Percentiles rank a stretch among this genome's conserved stretches.
These are phyloP conservation scores for Bergia puertoricense DNA, from an alignment of 92 coral and sea anemone genomes.

Conservation along the genomic window DNA sequence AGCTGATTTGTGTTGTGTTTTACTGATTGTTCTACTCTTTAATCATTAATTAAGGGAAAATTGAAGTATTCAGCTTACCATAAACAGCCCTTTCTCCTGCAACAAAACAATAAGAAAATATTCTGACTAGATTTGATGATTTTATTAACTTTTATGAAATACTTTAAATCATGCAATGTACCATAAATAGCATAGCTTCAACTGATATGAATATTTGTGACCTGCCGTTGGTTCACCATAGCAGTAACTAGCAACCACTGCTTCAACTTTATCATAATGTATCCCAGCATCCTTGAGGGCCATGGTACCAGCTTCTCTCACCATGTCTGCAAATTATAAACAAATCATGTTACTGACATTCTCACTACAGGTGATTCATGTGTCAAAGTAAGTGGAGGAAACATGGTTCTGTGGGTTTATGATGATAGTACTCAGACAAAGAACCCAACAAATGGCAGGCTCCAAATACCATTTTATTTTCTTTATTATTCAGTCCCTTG, in stretches of 20 bases:
- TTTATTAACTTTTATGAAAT: not conserved
- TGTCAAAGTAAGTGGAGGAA: not conserved
- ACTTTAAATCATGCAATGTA: not conserved
- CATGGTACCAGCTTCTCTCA: conserved; percentile 79
- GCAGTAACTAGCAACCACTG: conserved; percentile 87
- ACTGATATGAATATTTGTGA: not conserved
- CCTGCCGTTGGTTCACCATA: conserved; percentile 93
- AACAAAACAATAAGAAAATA: not conserved
- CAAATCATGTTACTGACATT: not conserved
- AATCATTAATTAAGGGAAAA: not conserved
- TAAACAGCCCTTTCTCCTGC: conserved; percentile 89
- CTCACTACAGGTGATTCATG: not conserved
- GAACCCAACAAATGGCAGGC: too few species aligned
- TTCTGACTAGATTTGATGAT: not conserved
- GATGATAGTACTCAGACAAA: too few species aligned
- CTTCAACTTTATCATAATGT: conserved; percentile 72
- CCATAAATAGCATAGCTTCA: not conserved
- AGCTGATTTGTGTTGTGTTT: too few species aligned
- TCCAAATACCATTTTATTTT: too few species aligned
- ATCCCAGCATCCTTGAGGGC: conserved; percentile 82
- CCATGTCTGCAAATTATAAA: conserved; percentile 67
- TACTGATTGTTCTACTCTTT: too few species aligned
- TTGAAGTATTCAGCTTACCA: conserved; percentile 57
- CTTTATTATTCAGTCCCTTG: too few species aligned
- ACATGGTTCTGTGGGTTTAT: too few species aligned